Conservation (phyloP, 2,888 invertebrate genomes). For the Chironomus riparius region DNA sequence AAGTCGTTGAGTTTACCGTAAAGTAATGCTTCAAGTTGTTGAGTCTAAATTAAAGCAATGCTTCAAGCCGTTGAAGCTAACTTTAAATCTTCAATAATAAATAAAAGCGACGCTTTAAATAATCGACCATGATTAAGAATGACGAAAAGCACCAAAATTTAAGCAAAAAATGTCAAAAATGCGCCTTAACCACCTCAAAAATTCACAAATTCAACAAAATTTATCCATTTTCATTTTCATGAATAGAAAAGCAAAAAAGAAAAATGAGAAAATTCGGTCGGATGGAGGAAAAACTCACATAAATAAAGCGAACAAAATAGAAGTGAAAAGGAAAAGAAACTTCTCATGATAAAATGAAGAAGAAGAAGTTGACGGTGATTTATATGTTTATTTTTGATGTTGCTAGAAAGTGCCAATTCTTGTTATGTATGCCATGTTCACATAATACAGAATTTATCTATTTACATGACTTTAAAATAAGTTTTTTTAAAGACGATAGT, state of each 20-base stretch:
- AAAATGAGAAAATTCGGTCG: not conserved
- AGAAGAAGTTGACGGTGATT: not conserved
- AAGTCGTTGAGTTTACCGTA: too few relatives aligned
- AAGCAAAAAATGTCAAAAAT: not conserved
- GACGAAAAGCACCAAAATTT: not conserved
- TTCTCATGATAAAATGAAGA: not conserved
- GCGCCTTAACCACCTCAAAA: not conserved
- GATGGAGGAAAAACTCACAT: constrained; percentile 9
- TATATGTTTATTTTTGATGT: constrained; percentile 20
- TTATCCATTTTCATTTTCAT: not conserved
- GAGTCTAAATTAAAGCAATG: too few relatives aligned
- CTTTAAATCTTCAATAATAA: too few relatives aligned
- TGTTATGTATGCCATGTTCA: not conserved
- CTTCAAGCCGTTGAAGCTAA: too few relatives aligned
- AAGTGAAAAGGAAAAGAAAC: not conserved
- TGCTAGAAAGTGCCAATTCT: constrained; percentile 12
- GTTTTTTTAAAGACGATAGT: not conserved
- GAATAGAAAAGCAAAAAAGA: not conserved
- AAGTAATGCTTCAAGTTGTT: too few relatives aligned
- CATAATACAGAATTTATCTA: not conserved
- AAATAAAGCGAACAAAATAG: constrained; percentile 15
- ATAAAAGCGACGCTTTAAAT: too few relatives aligned
- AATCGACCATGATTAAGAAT: too few relatives aligned
- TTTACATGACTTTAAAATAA: not conserved
- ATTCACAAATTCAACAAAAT: not conserved